Evolutionary conservation across 2,888 invertebrate species (phyloP).

Genomic region (Lycophotia porphyrea): DNA sequence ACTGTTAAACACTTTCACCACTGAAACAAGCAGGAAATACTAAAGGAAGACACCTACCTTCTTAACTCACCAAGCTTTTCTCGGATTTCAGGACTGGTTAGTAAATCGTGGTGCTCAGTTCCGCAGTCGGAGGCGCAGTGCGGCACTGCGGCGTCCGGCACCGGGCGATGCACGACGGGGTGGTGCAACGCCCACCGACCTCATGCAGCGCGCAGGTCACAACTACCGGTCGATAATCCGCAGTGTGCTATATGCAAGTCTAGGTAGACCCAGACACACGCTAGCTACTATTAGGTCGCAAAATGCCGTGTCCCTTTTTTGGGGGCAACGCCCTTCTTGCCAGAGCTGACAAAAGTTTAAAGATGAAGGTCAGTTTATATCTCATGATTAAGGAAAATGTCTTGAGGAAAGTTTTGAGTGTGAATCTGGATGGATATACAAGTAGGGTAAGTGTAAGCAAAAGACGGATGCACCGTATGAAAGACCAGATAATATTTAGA

Average conservation of each 20-base stretch:
- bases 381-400: neutral
- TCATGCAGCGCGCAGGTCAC: constrained; percentile 39
- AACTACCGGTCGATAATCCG: constrained; percentile 29
- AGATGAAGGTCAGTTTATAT: neutral
- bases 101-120: constrained; percentile 7
- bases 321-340: neutral
- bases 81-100: neutral
- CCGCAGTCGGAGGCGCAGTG: constrained; percentile 29
- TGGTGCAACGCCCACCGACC: constrained; percentile 23
- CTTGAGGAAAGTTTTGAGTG: neutral
- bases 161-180: neutral
- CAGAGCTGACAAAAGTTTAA: neutral
- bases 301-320: neutral
- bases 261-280: neutral
- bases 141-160: neutral
- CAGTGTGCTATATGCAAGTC: constrained; percentile 31
- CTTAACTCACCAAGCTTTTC: neutral
- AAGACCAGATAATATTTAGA: neutral
- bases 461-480: neutral
- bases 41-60: constrained; percentile 15
- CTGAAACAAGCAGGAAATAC: neutral
- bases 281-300: neutral
- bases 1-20: neutral
- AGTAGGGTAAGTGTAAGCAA: neutral
- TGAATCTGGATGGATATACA: neutral